Conservation (phyloP, 2,797 vertebrate genomes). For the Miichthys miiuy region DNA sequence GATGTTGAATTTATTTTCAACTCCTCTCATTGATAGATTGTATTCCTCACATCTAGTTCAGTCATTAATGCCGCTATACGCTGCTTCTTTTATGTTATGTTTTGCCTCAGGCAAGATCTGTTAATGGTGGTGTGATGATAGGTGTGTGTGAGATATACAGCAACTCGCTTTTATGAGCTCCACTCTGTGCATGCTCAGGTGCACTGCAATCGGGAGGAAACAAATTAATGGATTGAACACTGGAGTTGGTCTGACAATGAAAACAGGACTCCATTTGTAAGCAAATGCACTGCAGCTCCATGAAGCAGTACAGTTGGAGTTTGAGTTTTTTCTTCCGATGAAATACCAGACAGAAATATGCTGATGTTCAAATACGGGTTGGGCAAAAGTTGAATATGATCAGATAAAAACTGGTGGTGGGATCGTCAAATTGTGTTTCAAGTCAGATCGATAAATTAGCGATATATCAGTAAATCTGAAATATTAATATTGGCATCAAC, state of each 20-base stretch:
- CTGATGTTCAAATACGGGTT: constrained; percentile 2
- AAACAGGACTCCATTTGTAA: constrained; percentile 51
- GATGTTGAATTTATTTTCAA: not conserved
- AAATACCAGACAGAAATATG: constrained; percentile 20
- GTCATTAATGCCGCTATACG: constrained; percentile 57
- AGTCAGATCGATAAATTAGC: not conserved
- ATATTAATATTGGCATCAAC: not conserved
- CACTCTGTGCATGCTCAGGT: constrained; percentile 47
- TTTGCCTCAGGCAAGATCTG: constrained; percentile 51
- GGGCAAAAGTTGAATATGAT: not conserved
- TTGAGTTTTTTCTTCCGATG: constrained; percentile 2
- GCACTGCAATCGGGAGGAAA: constrained; percentile 52
- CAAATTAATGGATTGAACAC: constrained; percentile 53
- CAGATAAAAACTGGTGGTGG: not conserved
- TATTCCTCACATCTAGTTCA: constrained; percentile 40
- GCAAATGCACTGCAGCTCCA: constrained; percentile 14
- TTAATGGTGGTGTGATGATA: constrained; percentile 48
- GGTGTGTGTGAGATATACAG: constrained; percentile 43
- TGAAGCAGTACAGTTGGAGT: constrained; percentile 5
- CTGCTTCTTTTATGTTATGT: constrained; percentile 31
- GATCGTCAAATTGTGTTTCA: not conserved
- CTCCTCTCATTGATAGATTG: constrained; percentile 32
- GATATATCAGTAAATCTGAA: not conserved
- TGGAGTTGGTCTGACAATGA: constrained; percentile 48
- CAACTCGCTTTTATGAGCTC: constrained; percentile 51